Evolutionary conservation across 2,888 invertebrate genomes (phyloP).

Genomic region (Dryocosmus kuriphilus): DNA sequence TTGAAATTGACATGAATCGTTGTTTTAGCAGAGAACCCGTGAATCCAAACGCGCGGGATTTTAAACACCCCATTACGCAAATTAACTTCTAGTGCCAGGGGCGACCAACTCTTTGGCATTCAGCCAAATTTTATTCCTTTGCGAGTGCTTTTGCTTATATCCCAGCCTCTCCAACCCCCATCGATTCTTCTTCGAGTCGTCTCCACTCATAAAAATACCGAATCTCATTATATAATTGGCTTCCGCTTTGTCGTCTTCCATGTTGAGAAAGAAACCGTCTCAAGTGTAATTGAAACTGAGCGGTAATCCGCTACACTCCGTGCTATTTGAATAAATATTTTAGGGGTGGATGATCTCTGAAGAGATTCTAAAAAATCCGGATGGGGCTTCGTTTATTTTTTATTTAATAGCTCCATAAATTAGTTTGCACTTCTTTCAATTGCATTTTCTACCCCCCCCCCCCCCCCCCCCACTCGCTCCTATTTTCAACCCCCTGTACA

Average conservation of each 20-base stretch:
- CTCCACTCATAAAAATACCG: conserved; percentile 55
- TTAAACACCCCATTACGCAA: conserved; percentile 73
- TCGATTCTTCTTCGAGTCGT: conserved; percentile 42
- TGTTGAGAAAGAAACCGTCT: neutral
- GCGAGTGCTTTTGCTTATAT: conserved; percentile 56
- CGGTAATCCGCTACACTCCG: neutral
- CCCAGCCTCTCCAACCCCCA: conserved; percentile 18
- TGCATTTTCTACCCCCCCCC: no score
- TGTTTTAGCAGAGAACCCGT: conserved; percentile 10
- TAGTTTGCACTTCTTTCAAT: no score
- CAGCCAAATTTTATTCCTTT: conserved; percentile 64
- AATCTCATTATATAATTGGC: conserved; percentile 53
- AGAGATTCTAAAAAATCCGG: no score
- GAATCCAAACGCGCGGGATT: conserved; percentile 60
- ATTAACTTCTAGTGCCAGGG: conserved; percentile 72
- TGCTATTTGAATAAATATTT: no score
- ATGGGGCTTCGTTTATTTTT: no score
- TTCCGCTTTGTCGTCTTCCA: conserved; percentile 6
- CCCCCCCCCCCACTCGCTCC: no score
- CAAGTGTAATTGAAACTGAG: neutral
- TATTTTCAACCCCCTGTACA: no score
- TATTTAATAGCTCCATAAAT: no score
- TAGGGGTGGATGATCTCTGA: no score
- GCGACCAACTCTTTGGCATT: conserved; percentile 60
- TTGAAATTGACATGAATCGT: conserved; percentile 20